These are phyloP conservation scores for Cynaeus angustus DNA, from an alignment of 2,888 invertebrate species.

Conservation along the genomic window DNA sequence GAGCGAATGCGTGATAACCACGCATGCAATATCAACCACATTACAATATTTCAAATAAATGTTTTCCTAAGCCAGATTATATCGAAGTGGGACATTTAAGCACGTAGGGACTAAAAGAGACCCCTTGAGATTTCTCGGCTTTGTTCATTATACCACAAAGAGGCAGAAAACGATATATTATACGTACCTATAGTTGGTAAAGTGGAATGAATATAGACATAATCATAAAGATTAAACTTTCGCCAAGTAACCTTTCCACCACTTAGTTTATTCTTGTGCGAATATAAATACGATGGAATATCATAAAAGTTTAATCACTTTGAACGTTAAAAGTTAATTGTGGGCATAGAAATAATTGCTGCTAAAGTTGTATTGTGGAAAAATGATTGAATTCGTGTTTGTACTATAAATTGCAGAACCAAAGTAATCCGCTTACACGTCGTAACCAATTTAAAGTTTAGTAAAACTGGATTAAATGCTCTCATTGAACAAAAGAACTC, in stretches of 20 bases:
- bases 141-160: constrained; percentile 19
- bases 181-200: neutral
- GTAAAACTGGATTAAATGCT: constrained; percentile 4
- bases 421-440: neutral
- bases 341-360: too few relatives aligned
- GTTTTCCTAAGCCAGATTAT: constrained; percentile 33
- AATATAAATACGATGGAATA: too few relatives aligned
- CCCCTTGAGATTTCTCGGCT: constrained; percentile 14
- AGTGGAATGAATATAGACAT: neutral
- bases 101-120: constrained; percentile 22
- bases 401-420: neutral
- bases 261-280: neutral
- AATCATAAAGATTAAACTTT: neutral
- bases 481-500: constrained; percentile 1
- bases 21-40: constrained; percentile 17
- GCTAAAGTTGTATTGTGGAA: neutral
- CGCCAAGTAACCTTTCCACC: neutral
- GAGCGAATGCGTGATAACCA: constrained; percentile 7
- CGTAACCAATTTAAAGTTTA: constrained; percentile 2
- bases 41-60: constrained; percentile 36
- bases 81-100: constrained; percentile 27
- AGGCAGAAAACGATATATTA: neutral
- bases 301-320: too few relatives aligned
- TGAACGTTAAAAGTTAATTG: too few relatives aligned
- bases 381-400: neutral